A percentile compares a stretch with the other conserved stretches of the same genome.
These are phyloP conservation scores for Silurus glanis DNA, from an alignment of 2,113 vertebrate species.

Conservation along the genomic window DNA sequence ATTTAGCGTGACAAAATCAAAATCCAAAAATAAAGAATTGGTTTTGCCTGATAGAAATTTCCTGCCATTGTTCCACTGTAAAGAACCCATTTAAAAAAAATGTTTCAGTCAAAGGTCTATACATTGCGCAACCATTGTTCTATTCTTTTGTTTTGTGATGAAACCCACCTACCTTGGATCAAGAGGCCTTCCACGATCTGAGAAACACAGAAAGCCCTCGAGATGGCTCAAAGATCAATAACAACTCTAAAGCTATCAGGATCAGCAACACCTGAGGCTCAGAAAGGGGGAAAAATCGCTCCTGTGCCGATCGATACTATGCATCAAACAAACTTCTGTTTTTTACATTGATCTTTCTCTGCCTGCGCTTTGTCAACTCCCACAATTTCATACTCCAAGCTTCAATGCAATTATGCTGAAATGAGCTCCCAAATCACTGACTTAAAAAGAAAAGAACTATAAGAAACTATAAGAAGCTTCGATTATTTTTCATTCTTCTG, in stretches of 20 bases:
- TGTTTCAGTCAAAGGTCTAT: not conserved
- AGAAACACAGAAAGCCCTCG: constrained; percentile 35
- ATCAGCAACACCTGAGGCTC: constrained; percentile 46
- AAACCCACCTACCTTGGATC: constrained; percentile 36
- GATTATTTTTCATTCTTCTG: not conserved
- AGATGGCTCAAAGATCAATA: constrained; percentile 41
- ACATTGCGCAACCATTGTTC: not conserved
- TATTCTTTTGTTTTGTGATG: constrained; percentile 20
- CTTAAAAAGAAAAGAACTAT: not conserved
- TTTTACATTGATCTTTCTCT: constrained; percentile 43
- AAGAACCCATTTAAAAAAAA: not conserved
- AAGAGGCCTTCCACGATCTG: constrained; percentile 28
- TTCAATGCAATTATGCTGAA: constrained; percentile 36
- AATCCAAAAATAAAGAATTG: not conserved
- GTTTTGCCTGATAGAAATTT: not conserved
- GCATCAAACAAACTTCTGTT: constrained; percentile 42
- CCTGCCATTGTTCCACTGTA: not conserved
- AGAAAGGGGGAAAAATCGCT: constrained; percentile 23
- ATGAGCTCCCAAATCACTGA: not conserved
- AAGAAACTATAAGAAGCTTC: too few species aligned
- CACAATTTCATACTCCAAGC: constrained; percentile 39
- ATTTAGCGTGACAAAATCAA: not conserved
- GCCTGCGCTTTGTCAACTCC: constrained; percentile 36
- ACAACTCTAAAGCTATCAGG: constrained; percentile 41
- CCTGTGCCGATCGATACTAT: constrained; percentile 37